phyloP scores from a whole-genome alignment of 2,797 vertebrate genomes.

The Poeciliopsis presidionis region DNA sequence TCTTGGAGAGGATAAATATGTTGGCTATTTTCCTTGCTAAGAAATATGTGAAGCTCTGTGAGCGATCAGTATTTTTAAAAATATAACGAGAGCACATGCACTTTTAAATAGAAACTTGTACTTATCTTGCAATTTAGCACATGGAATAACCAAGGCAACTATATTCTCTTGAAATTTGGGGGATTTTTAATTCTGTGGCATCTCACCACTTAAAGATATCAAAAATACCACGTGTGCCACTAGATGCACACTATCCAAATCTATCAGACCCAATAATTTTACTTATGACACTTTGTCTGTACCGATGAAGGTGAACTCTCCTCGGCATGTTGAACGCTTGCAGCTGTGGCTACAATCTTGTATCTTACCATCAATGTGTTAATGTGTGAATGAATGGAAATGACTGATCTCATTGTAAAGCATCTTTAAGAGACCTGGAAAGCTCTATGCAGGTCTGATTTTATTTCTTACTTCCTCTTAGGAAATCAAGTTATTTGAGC shows the following conservation, averaged over 20 bases:
- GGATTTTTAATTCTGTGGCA: neutral
- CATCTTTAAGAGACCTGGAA: no score
- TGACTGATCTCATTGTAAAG: no score
- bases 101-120: neutral
- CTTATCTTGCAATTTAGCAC: neutral
- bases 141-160: neutral
- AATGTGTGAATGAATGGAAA: no score
- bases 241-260: neutral
- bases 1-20: neutral
- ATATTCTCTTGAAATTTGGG: neutral
- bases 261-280: neutral
- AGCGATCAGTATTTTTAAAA: neutral
- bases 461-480: no score
- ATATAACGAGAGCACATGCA: neutral
- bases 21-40: neutral
- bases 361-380: no score
- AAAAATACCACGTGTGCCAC: neutral
- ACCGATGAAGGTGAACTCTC: neutral
- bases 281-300: neutral
- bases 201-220: neutral
- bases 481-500: neutral
- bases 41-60: neutral
- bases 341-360: no score
- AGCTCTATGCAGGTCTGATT: no score
- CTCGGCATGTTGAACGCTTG: neutral